Evolutionary conservation across 2,888 invertebrate species (phyloP), one percentile per base, ranked within the genome.

Genomic region (Stenolophus ochropezus): DNA sequence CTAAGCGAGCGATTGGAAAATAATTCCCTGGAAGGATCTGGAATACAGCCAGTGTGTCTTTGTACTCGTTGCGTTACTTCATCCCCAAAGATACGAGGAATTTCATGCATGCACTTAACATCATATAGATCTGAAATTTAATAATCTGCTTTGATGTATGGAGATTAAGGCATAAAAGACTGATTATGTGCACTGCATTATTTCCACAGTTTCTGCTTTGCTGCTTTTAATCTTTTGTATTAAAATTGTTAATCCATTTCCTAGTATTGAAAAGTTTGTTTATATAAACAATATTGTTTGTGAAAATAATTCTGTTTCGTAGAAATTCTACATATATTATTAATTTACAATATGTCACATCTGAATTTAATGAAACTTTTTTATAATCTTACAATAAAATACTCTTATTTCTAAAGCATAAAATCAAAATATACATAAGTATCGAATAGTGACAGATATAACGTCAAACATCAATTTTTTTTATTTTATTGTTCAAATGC

Each of bases 101-200:
- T 69, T 69, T 69, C 65, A 69, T 69, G 27, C 8, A 33, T 69
- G 33, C 65, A 16, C 18, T 69, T 1, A 4, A 61, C 25, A 25
- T n/a, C 4, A 23, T 11, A 14, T 61, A 1, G 27, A 33, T 33
- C 18, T n/a, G 27, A 33, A 69, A 69, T 69, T 69, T 69, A 69
- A 69, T 69, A 69, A 69, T 27, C 65, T 69, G 27, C 42, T 69
- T 33, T 25, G 14, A 61, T 61, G 61, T 61, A 8, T 23, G 21
- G 14, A 14, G 21, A 23, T 11, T 1, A 61, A 23, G 27, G 2
- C 21, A 3, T 8, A 23, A 61, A n/a, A 23, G 61, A 14, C 4
- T 61, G 61, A 27, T 61, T 61, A 61, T 61, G 20, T 27, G 4
- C 11, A 42, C 8, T 42, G 33, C 8, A 42, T 42, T 42, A 42